A percentile compares a stretch with the other conserved stretches of the same genome.
These are phyloP conservation scores for Anhinga anhinga DNA, from an alignment of 2,113 vertebrate genomes.

Conservation along the genomic window DNA sequence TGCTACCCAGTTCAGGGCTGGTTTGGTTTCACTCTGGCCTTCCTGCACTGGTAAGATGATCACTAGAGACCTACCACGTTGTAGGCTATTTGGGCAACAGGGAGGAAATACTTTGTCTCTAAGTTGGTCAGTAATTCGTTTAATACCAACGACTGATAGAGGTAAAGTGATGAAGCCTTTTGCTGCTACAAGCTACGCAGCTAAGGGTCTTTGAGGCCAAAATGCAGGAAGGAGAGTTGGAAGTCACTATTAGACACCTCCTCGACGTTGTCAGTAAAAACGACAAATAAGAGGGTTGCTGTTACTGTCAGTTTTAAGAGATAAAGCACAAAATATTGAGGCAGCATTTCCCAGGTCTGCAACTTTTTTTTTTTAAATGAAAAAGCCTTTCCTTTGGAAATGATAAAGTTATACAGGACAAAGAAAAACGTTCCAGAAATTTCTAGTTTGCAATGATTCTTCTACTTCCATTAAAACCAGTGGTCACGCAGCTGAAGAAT, in stretches of 20 bases:
- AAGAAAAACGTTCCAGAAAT: constrained; percentile 25
- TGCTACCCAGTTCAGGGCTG: background rate
- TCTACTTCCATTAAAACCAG: background rate
- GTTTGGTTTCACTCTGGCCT: background rate
- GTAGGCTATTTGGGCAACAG: background rate
- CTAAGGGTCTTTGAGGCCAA: background rate
- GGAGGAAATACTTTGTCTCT: background rate
- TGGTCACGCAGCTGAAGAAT: background rate
- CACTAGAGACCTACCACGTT: background rate
- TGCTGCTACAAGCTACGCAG: background rate
- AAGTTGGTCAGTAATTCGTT: background rate
- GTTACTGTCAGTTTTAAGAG: background rate
- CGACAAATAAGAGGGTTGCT: background rate
- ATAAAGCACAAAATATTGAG: background rate
- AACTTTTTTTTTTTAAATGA: background rate
- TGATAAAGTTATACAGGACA: background rate
- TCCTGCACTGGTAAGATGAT: rapidly evolving
- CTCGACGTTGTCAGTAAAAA: background rate
- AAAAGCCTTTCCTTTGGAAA: background rate
- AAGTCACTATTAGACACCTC: background rate
- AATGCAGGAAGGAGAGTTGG: background rate
- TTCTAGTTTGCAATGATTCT: background rate
- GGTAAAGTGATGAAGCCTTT: background rate
- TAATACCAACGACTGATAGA: background rate
- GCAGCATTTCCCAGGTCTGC: background rate